Evolutionary conservation across 2,888 invertebrate species (phyloP).

Genomic region (Caenorhabditis afra): DNA sequence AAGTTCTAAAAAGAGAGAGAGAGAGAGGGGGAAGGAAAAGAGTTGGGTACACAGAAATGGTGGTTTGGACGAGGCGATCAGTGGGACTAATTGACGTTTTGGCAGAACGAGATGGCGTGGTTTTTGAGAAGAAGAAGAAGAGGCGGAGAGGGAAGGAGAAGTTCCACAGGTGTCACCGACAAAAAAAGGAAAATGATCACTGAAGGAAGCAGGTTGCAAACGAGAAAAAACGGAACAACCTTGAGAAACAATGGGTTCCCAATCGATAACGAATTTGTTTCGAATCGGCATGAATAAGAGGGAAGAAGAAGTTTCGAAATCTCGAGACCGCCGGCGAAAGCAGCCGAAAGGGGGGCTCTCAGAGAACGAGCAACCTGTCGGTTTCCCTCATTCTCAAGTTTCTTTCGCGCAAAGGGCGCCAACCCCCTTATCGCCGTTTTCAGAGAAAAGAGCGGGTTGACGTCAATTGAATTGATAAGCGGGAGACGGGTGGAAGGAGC

Average conservation of each 20-base stretch:
- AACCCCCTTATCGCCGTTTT: slow-evolving; percentile 3
- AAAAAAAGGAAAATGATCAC: not conserved
- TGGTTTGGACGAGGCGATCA: slow-evolving; percentile 36
- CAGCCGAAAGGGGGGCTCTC: not conserved
- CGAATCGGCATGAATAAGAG: too few species aligned
- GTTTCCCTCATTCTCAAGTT: not conserved
- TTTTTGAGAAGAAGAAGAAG: not conserved
- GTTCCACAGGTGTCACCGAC: slow-evolving; percentile 6
- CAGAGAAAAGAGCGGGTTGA: slow-evolving; percentile 12
- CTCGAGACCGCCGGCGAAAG: not conserved
- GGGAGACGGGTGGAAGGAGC: not conserved
- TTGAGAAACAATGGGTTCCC: not conserved
- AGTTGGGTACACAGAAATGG: slow-evolving; percentile 31
- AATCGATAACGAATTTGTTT: too few species aligned
- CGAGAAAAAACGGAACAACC: not conserved
- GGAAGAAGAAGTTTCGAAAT: not conserved
- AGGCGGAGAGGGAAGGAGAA: not conserved
- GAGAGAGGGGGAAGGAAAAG: not conserved
- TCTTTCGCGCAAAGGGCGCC: not conserved
- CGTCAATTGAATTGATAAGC: slow-evolving; percentile 13
- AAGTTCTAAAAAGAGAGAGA: too few species aligned
- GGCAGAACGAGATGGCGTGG: slow-evolving; percentile 5
- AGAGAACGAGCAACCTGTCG: slow-evolving; percentile 7
- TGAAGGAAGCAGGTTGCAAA: not conserved
- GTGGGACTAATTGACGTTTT: slow-evolving; percentile 13